Conservation (phyloP, 2,797 vertebrate genomes). For the Macropus fuliginosus region DNA sequence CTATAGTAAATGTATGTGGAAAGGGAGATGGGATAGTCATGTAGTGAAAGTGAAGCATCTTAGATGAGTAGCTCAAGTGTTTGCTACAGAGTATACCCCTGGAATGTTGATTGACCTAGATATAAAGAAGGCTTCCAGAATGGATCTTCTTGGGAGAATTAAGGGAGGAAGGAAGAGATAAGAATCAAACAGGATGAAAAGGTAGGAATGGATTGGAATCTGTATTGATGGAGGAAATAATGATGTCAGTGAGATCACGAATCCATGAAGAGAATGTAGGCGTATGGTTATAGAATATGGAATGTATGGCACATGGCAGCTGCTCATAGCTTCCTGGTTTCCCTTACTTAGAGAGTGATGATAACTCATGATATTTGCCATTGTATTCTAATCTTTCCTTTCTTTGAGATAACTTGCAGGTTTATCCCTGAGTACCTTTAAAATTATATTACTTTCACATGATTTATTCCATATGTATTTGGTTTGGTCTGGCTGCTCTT, state of each 20-base stretch:
- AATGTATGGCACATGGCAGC: neutral
- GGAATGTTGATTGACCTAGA: neutral
- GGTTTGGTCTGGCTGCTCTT: neutral
- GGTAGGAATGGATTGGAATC: neutral
- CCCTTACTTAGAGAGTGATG: neutral
- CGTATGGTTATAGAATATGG: neutral
- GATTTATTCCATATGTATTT: neutral
- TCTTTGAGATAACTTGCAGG: neutral
- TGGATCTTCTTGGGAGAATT: neutral
- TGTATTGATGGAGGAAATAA: neutral
- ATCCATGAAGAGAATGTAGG: neutral
- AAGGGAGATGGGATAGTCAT: neutral
- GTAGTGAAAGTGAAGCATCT: neutral
- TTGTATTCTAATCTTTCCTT: neutral
- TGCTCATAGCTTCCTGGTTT: neutral
- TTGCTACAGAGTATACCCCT: neutral
- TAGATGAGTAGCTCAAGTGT: neutral
- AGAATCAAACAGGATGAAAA: neutral
- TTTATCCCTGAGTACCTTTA: neutral
- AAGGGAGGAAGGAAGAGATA: neutral
- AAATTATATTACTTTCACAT: neutral
- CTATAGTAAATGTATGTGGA: neutral
- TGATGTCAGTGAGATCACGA: neutral
- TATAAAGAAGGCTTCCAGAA: neutral
- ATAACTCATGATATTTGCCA: neutral